Percentiles rank a stretch among this genome's conserved stretches.
Conservation (phyloP, 2,888 invertebrate species). For the Nemoura dubitans region DNA sequence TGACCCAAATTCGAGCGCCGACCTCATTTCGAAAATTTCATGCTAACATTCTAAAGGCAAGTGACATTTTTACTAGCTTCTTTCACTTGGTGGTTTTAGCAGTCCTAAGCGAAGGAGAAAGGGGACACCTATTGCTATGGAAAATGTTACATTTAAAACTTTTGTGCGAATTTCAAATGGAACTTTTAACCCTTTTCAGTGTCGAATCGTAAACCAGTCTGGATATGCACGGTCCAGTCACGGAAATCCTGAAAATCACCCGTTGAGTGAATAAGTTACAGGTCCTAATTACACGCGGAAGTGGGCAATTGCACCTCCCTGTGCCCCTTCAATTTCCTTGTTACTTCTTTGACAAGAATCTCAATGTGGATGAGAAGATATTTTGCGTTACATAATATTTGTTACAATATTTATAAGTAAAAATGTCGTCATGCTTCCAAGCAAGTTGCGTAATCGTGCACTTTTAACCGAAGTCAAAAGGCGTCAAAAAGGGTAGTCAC, state of each 20-base stretch:
- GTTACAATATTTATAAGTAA: too few relatives aligned
- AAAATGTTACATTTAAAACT: not conserved
- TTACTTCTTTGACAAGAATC: too few relatives aligned
- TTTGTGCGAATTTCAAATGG: constrained; percentile 34
- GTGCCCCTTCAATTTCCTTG: too few relatives aligned
- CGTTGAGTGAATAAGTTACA: not conserved
- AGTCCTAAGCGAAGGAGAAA: constrained; percentile 21
- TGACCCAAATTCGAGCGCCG: constrained; percentile 15
- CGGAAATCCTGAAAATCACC: too few relatives aligned
- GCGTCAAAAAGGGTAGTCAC: too few relatives aligned
- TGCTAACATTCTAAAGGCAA: not conserved
- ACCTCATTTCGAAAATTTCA: constrained; percentile 30
- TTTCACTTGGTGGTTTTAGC: not conserved
- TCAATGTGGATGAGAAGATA: too few relatives aligned
- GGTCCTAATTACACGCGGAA: not conserved
- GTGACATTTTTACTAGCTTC: constrained; percentile 32
- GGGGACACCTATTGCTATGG: not conserved
- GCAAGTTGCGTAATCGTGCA: too few relatives aligned
- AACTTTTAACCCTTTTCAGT: constrained; percentile 9
- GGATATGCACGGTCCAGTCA: too few relatives aligned
- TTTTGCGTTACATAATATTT: too few relatives aligned
- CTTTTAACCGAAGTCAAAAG: too few relatives aligned
- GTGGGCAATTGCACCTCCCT: not conserved
- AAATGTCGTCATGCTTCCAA: too few relatives aligned
- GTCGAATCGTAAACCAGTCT: constrained; percentile 18